A percentile compares a stretch with the other conserved stretches of the same genome.
Conservation (phyloP, 2,113 vertebrate genomes). For the Oxygymnocypris stewartii region DNA sequence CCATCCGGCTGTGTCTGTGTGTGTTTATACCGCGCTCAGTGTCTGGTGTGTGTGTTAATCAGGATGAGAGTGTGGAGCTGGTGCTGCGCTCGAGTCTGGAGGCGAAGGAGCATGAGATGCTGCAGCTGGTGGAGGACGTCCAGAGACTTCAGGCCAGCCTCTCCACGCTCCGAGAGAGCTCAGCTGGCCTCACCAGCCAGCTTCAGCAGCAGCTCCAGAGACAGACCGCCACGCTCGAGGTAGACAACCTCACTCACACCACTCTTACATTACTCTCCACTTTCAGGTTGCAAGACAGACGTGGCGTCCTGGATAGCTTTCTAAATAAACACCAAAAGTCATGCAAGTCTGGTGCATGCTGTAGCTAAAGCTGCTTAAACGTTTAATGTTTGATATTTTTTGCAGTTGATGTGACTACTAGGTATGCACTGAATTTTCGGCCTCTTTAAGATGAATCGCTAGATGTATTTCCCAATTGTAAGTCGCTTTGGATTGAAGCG, state of each 20-base stretch:
- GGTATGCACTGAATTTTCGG: too few species aligned
- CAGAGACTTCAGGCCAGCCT: constrained; percentile 97
- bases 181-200: constrained; percentile 89
- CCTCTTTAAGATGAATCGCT: too few species aligned
- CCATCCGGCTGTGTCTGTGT: neutral
- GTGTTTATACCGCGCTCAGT: neutral
- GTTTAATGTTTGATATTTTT: too few species aligned
- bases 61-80: constrained; percentile 48
- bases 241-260: constrained; percentile 51
- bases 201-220: constrained; percentile 92
- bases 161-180: constrained; percentile 91
- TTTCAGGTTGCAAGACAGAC: too few species aligned
- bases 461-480: too few species aligned
- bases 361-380: too few species aligned
- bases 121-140: constrained; percentile 94
- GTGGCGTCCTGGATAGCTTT: too few species aligned
- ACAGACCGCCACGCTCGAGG: constrained; percentile 90
- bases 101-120: constrained; percentile 94
- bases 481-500: too few species aligned
- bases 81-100: constrained; percentile 87
- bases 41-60: neutral
- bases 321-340: too few species aligned
- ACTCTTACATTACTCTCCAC: too few species aligned
- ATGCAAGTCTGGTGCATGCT: too few species aligned
- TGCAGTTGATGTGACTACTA: too few species aligned